Conservation (phyloP, 2,113 vertebrate genomes). For the Elaphurus davidianus region DNA sequence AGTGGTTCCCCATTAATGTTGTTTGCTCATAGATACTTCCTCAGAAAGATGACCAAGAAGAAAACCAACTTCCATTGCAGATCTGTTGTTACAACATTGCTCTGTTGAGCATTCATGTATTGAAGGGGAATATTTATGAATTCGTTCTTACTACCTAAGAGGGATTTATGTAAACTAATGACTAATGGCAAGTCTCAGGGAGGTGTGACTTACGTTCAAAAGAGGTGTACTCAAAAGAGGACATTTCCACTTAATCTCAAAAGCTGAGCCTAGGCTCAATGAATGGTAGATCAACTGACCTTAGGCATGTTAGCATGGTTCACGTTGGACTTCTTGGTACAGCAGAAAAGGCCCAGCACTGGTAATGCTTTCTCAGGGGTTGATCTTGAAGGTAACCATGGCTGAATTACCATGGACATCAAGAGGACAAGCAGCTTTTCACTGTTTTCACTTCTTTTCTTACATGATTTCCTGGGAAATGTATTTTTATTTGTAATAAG, state of each 20-base stretch:
- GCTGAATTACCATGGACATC: not conserved
- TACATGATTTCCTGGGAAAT: slow-evolving; percentile 20
- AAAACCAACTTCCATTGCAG: not conserved
- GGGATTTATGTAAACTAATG: not conserved
- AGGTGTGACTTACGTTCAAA: not conserved
- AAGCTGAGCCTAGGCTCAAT: not conserved
- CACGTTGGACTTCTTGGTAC: not conserved
- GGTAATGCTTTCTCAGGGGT: not conserved
- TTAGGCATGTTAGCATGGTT: not conserved
- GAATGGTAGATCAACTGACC: not conserved
- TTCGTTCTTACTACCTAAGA: not conserved
- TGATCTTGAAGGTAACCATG: not conserved
- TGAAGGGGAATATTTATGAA: not conserved
- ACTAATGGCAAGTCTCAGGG: not conserved
- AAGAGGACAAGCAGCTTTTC: not conserved
- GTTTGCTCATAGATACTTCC: not conserved
- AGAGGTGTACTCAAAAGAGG: not conserved
- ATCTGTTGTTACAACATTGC: not conserved
- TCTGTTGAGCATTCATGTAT: not conserved
- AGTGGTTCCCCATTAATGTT: not conserved
- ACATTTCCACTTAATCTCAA: not conserved
- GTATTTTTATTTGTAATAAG: slow-evolving; percentile 55
- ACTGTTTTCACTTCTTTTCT: not conserved
- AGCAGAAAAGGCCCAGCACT: not conserved
- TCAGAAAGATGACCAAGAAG: not conserved